Evolutionary conservation across 2,797 vertebrate species (phyloP).

Genomic region (Echiichthys vipera): DNA sequence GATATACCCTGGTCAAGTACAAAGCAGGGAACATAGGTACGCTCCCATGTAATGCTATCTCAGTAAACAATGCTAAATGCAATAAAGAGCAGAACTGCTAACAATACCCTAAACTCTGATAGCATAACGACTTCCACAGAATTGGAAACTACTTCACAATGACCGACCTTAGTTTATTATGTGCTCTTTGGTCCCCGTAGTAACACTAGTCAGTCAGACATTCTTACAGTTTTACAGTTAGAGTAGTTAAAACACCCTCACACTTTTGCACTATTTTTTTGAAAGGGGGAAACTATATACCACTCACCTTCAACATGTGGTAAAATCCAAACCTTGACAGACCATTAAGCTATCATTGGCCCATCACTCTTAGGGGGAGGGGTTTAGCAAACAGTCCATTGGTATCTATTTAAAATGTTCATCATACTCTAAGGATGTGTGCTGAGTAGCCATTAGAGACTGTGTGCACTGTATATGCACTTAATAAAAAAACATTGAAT

Average conservation of each 20-base stretch:
- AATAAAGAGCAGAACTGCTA: background rate
- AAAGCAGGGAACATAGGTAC: no score
- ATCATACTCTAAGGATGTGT: no score
- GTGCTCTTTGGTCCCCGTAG: background rate
- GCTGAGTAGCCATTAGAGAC: background rate
- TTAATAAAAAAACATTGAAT: background rate
- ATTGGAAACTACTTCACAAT: background rate
- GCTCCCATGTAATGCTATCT: background rate
- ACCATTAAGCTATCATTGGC: background rate
- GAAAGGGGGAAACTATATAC: background rate
- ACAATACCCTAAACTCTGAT: background rate
- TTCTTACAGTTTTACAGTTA: background rate
- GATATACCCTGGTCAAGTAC: no score
- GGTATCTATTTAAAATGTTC: background rate
- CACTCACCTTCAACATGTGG: background rate
- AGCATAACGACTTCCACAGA: background rate
- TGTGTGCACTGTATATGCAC: background rate
- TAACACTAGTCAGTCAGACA: background rate
- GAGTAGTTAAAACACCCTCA: background rate
- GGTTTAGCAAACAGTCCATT: background rate
- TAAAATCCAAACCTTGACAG: background rate
- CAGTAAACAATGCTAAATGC: background rate
- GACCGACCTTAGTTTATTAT: background rate
- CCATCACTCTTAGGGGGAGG: background rate
- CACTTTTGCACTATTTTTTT: background rate